Conservation (phyloP, 2,113 vertebrate genomes). For the Heloderma charlesbogerti region DNA sequence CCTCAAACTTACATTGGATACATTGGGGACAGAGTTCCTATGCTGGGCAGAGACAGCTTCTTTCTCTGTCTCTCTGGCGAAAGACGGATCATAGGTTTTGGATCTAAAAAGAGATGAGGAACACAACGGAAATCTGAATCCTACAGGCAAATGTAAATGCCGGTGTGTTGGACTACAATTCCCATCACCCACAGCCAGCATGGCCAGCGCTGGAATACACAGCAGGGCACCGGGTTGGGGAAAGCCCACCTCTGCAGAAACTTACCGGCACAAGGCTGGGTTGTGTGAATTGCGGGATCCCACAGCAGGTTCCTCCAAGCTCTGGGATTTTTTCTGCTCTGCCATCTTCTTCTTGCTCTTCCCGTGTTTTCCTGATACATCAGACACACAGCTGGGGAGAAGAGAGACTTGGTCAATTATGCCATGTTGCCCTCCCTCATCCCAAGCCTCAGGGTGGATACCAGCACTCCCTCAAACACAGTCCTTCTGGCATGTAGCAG, state of each 20-base stretch:
- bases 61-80: background rate
- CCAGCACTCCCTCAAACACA: background rate
- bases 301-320: conserved; percentile 77
- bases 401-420: background rate
- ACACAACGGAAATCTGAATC: too few species aligned
- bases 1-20: conserved; percentile 37
- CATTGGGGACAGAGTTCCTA: background rate
- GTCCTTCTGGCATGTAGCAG: background rate
- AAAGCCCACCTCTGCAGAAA: conserved; percentile 48
- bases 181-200: background rate
- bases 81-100: conserved; percentile 47
- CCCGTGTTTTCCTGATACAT: conserved; percentile 68
- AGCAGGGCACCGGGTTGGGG: background rate
- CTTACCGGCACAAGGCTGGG: conserved; percentile 48
- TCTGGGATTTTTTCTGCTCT: conserved; percentile 75
- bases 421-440: background rate
- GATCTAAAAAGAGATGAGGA: conserved; percentile 39
- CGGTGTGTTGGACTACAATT: background rate
- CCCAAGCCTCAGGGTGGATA: background rate
- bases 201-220: background rate
- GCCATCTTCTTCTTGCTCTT: conserved; percentile 66
- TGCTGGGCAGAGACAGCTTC: fast-evolving
- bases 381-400: background rate
- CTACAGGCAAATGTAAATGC: too few species aligned
- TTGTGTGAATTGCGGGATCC: fast-evolving